Evolutionary conservation across 1,140 invertebrate species (phyloP), one percentile per base, ranked within the genome.

Genomic region (Drosophila lowei): DNA sequence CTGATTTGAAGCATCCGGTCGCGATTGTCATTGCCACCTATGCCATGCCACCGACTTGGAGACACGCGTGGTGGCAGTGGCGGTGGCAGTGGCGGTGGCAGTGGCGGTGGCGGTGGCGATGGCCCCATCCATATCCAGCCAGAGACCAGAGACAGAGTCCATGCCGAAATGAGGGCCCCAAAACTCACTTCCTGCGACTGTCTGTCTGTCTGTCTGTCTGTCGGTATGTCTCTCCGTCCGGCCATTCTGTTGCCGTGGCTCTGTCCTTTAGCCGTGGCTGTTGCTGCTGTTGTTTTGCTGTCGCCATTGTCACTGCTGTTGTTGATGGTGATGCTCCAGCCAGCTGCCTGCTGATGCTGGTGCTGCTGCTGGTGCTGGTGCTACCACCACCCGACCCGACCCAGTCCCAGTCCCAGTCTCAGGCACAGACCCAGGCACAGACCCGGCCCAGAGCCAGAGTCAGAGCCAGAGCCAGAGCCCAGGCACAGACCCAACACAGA

Each of bases 1-100:
- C 83, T 88, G 83, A 88, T 88, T 89, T 89, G 84, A 89, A 88
- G 84, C 83, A 88, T 88, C 83, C 83, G 83, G 83, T 88, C 83
- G 83, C 84, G 83, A 88, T 88, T 88, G 83, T 88, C 83, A 88
- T 88, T 89, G 83, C 78, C 83, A 88, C 78, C 83, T 88, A 83
- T 83, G 77, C 71, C 81, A 84, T 66, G 68, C 58, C 79, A 66
- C 70, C 73, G 53, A 34, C 71, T 67, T 76, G 68, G 60, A 52
- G 70, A 70, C 62, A 68, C 62, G 48, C 58, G 58, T 59, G 70
- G 57, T 46, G 49, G 43, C 15, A 44, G 25, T 44, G 79, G 61
- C 60, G 52, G 62, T 47, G 62, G 57, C 59, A 57, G 66, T 41
- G 44, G 30, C 34, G 43, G 43, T 38, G 60, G 44, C 48, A 61